A percentile compares a stretch with the other conserved stretches of the same genome.
These are phyloP conservation scores for Sebastes steindachneri DNA, from an alignment of 2,797 vertebrate genomes.

Conservation along the genomic window DNA sequence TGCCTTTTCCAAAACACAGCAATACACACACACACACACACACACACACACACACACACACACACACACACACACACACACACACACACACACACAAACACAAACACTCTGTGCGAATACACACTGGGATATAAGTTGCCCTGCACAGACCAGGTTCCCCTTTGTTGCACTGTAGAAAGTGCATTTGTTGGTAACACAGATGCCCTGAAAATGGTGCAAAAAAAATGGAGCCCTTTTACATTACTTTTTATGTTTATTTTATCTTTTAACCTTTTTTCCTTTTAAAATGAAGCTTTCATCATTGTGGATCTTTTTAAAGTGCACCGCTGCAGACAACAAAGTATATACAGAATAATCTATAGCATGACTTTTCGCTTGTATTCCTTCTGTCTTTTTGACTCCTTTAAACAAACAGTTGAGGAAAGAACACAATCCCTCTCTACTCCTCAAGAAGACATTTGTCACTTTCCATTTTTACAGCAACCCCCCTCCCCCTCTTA, in stretches of 20 bases:
- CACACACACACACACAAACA: background rate
- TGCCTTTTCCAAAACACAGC: conserved; percentile 41
- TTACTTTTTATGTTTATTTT: background rate
- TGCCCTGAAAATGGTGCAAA: background rate
- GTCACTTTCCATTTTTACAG: conserved; percentile 59
- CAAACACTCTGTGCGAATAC: conserved; percentile 3
- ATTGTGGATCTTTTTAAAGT: background rate
- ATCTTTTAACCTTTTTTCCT: background rate
- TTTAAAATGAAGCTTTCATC: background rate
- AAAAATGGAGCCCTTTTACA: background rate
- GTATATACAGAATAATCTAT: background rate
- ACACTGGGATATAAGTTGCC: background rate
- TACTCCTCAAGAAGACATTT: conserved; percentile 59
- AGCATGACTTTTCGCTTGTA: background rate
- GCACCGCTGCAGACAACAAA: background rate
- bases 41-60: background rate
- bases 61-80: background rate
- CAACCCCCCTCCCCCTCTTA: background rate
- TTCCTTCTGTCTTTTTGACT: background rate
- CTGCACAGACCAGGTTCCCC: background rate
- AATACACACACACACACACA: background rate
- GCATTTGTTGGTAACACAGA: background rate
- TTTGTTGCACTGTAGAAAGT: conserved; percentile 1
- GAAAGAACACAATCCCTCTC: conserved; percentile 29
- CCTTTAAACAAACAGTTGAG: conserved; percentile 4